A percentile compares a stretch with the other conserved stretches of the same genome.
Conservation (phyloP, 2,113 vertebrate species). For the Ailurus styani region DNA sequence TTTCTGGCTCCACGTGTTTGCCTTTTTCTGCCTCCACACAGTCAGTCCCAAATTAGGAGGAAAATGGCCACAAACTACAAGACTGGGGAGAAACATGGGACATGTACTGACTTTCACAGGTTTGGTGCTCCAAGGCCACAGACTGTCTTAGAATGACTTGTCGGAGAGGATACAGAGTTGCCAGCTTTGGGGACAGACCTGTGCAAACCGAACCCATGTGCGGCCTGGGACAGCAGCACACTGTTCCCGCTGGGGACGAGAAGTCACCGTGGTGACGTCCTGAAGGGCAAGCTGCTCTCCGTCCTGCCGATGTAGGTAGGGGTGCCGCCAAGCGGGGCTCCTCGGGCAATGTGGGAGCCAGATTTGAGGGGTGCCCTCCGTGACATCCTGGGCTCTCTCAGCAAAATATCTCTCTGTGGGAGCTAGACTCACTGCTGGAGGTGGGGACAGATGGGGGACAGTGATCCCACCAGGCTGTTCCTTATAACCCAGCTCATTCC, state of each 20-base stretch:
- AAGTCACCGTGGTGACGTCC: not conserved
- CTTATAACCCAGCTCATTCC: not conserved
- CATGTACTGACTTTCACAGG: rapidly evolving
- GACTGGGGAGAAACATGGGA: not conserved
- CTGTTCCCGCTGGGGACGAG: not conserved
- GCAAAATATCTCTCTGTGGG: not conserved
- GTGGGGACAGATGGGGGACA: not conserved
- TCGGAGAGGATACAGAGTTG: not conserved
- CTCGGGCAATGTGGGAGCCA: not conserved
- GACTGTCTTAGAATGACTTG: not conserved
- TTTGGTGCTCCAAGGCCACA: not conserved
- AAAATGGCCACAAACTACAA: not conserved
- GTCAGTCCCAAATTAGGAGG: not conserved
- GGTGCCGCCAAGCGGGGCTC: not conserved
- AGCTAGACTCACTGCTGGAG: not conserved
- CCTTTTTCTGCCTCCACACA: not conserved
- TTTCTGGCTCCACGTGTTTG: not conserved
- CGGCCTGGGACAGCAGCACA: not conserved
- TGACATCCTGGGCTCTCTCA: not conserved
- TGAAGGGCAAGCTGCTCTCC: not conserved
- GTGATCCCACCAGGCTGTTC: rapidly evolving
- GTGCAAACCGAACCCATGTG: not conserved
- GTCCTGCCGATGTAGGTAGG: not conserved
- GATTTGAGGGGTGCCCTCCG: rapidly evolving
- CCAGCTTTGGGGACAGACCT: not conserved